Percentiles rank a stretch among this genome's conserved stretches.
Evolutionary conservation across 2,113 vertebrate genomes (phyloP).

Genomic region (Aspiorhynchus laticeps): DNA sequence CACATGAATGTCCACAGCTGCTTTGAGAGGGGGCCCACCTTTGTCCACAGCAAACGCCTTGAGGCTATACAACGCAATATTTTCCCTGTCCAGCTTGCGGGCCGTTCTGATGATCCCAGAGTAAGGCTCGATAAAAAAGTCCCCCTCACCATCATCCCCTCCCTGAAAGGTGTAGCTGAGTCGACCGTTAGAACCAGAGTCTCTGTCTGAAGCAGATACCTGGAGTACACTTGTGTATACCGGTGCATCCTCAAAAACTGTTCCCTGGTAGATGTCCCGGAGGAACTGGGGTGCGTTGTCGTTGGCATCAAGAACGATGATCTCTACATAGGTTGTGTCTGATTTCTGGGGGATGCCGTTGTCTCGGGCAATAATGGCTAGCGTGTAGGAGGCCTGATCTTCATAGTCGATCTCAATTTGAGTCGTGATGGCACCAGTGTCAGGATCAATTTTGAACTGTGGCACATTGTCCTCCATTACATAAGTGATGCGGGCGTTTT

Average conservation of each 20-base stretch:
- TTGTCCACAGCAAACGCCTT: conserved; percentile 84
- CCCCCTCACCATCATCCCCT: conserved; percentile 84
- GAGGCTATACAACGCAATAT: conserved; percentile 81
- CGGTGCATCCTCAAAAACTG: conserved; percentile 82
- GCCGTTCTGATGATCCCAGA: conserved; percentile 87
- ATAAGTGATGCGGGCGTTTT: conserved; percentile 86
- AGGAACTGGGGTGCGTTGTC: conserved; percentile 83
- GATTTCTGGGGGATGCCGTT: conserved; percentile 88
- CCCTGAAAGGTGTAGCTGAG: conserved; percentile 86
- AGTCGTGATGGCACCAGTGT: conserved; percentile 83
- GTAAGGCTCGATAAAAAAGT: conserved; percentile 87
- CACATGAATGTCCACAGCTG: conserved; percentile 82
- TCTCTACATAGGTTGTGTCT: conserved; percentile 85
- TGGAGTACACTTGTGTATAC: conserved; percentile 86
- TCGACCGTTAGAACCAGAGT: conserved; percentile 85
- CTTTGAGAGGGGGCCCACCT: conserved; percentile 81
- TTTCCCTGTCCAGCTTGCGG: conserved; percentile 84
- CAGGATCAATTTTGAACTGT: conserved; percentile 83
- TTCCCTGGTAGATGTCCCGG: conserved; percentile 82
- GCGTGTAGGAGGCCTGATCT: conserved; percentile 85
- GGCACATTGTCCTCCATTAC: conserved; percentile 85
- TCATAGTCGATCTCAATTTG: conserved; percentile 85
- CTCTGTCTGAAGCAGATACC: conserved; percentile 83
- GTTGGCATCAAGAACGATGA: conserved; percentile 85
- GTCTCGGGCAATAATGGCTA: conserved; percentile 84